Conservation (phyloP, 92 coral and sea anemone species). For the Meandrina meandrites region DNA sequence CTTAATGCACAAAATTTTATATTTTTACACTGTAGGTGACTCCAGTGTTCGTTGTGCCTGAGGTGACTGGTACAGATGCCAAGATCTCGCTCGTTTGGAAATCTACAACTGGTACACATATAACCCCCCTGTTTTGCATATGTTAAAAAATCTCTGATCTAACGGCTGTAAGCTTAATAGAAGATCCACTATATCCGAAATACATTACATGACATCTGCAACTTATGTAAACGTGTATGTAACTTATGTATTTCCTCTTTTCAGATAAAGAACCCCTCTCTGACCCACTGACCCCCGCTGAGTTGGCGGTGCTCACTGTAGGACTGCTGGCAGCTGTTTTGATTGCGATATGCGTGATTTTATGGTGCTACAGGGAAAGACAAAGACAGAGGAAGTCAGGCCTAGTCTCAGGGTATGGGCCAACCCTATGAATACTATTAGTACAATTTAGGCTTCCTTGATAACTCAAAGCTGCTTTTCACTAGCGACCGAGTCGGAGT, state of each 20-base stretch:
- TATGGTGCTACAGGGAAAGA: constrained; percentile 9
- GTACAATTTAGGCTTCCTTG: background rate
- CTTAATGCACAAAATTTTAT: no score
- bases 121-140: background rate
- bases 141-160: no score
- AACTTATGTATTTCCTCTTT: background rate
- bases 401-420: constrained; percentile 16
- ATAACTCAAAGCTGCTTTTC: no score
- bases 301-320: background rate
- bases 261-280: background rate
- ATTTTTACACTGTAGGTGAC: constrained; percentile 4
- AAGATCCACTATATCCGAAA: background rate
- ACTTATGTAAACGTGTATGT: background rate
- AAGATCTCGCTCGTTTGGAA: constrained; percentile 18
- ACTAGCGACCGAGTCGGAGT: no score
- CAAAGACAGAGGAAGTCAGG: background rate
- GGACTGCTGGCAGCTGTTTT: background rate
- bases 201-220: no score
- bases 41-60: constrained; percentile 31
- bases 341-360: background rate
- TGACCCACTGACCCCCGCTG: background rate
- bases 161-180: background rate
- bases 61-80: constrained; percentile 23
- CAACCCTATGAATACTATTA: no score
- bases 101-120: background rate